Base-by-base conservation (phyloP, 1,140 invertebrate genomes). In the Bathynomus jamesi region DNA sequence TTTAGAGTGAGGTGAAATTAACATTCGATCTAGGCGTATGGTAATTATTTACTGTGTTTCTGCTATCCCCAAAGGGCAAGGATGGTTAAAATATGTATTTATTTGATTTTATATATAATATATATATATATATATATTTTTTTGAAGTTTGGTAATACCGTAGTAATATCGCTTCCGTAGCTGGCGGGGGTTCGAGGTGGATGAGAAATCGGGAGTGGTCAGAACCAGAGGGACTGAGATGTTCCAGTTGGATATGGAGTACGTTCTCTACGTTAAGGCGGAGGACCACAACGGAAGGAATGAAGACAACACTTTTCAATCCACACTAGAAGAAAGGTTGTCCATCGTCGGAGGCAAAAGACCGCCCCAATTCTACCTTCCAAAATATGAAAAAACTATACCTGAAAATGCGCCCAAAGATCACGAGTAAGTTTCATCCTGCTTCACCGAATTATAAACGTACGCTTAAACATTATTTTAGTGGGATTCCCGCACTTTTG, bases 321-420 rank as follows among this genome's bases (percentile, higher is more conserved):
- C 92, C 0, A 96, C 94, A 25, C 89, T 90, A 4, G 94, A 96
- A 81, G 93, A 95, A 80, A 85, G 93, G 0, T 82, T 96, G 7
- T 95, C 92, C 24, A 96, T 96, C 80, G 92, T 96, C 24, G 94
- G 94, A 25, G 94, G 94, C 61, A 95, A 96, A 81, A 85, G 94
- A 21, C 91, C 93, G 0, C 94, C 94, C 0, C 94, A 96, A 81
- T 96, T 96, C 82, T 96, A 95, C 80, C 90, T 96, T 86, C 89
- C 90, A 3, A 91, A 89, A 77, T 96, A 96, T 80, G 93, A 95
- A 80, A 92, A 93, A 0, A 93, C 95, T 83, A 96, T 96, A 79
- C 93, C 93, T 0, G 94, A 96, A 83, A 96, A 96, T 82, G 92
- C 95, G 83, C 93, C 93, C 81, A 96, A 96, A 82, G 94, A 96